A percentile compares a stretch with the other conserved stretches of the same genome.
Conservation (phyloP, 53 echinoderm and acorn worm genomes). For the Hippasteria phrygiana region DNA sequence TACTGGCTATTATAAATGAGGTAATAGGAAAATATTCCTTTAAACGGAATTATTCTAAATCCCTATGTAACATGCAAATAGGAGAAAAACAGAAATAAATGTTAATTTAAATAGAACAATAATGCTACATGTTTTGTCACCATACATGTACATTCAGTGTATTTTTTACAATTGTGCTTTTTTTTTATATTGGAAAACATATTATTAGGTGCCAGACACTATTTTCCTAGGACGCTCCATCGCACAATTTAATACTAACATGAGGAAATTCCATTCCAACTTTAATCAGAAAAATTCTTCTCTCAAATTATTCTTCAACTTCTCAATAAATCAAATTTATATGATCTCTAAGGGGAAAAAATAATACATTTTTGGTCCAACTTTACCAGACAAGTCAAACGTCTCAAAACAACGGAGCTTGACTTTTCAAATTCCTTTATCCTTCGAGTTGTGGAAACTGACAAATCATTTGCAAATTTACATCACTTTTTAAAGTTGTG, state of each 20-base stretch:
- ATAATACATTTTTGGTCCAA: too few species aligned
- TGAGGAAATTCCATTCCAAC: neutral
- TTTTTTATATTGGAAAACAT: neutral
- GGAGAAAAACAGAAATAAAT: neutral
- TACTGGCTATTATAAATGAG: constrained; percentile 59
- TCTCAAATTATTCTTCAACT: too few species aligned
- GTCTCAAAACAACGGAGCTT: too few species aligned
- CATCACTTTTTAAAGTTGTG: too few species aligned
- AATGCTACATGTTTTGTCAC: neutral
- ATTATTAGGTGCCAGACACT: neutral
- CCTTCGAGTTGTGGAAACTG: too few species aligned
- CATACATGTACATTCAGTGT: constrained; percentile 1
- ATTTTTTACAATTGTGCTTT: constrained; percentile 1
- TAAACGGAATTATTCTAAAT: neutral
- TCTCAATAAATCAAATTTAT: too few species aligned
- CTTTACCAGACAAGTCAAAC: too few species aligned
- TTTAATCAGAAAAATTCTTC: too few species aligned
- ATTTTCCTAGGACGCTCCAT: neutral
- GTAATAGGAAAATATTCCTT: constrained; percentile 32
- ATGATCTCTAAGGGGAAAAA: too few species aligned
- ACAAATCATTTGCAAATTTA: too few species aligned
- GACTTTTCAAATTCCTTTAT: too few species aligned
- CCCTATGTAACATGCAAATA: constrained; percentile 16
- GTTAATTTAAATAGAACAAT: constrained; percentile 23
- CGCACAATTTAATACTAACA: neutral